Conservation (phyloP, 1,140 invertebrate genomes). For the Euwallacea similis region DNA sequence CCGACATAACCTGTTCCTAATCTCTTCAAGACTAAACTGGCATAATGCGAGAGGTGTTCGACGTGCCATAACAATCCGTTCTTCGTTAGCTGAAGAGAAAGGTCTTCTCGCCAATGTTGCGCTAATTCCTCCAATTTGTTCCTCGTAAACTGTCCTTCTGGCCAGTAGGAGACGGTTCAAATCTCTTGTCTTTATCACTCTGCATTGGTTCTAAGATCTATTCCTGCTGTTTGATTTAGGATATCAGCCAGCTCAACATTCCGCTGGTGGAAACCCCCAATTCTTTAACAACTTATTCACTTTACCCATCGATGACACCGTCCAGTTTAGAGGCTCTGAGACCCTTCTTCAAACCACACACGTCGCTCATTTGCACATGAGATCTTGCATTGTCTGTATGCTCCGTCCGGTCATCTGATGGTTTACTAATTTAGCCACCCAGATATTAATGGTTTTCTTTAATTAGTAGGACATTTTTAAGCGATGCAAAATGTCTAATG, state of each 20-base stretch:
- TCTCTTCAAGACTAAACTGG: conserved; percentile 47
- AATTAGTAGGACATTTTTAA: neutral
- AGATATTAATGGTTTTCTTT: neutral
- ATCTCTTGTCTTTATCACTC: no score
- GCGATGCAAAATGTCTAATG: neutral
- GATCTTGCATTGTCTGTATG: conserved; percentile 16
- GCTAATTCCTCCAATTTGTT: neutral
- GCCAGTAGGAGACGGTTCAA: no score
- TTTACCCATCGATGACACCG: conserved; percentile 23
- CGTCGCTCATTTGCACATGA: conserved; percentile 31
- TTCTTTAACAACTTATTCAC: conserved; percentile 30
- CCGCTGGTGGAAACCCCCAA: conserved; percentile 3
- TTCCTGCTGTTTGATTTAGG: no score
- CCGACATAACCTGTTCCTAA: conserved; percentile 50
- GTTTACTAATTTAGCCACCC: conserved; percentile 23
- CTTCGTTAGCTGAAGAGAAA: conserved; percentile 6
- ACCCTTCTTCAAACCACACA: conserved; percentile 26
- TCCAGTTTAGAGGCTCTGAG: conserved; percentile 17
- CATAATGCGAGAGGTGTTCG: conserved; percentile 50
- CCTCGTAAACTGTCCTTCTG: no score
- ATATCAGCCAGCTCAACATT: no score
- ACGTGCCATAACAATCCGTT: conserved; percentile 45
- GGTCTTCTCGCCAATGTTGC: conserved; percentile 19
- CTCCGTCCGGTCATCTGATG: conserved; percentile 15
- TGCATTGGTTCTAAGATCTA: no score